phyloP scores from a whole-genome alignment of 2,797 vertebrate genomes.

The Hyperoplus immaculatus region DNA sequence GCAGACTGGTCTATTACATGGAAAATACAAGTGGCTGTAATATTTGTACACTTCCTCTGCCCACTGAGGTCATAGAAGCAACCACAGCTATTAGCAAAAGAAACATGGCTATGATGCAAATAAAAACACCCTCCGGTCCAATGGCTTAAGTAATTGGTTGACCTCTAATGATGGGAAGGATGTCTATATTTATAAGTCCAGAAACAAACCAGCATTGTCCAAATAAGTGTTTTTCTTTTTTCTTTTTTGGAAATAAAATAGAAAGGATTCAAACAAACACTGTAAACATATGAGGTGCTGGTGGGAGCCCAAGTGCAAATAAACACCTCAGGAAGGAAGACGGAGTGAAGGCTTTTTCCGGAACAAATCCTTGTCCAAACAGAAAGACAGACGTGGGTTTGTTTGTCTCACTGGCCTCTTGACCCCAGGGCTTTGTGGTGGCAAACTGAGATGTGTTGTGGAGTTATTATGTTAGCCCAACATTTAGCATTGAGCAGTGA shows the following conservation, averaged over 20 bases:
- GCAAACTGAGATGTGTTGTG: slow-evolving; percentile 64
- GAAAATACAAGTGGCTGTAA: slow-evolving; percentile 16
- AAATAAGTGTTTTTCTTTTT: slow-evolving; percentile 42
- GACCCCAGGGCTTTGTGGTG: slow-evolving; percentile 57
- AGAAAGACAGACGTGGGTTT: slow-evolving; percentile 64
- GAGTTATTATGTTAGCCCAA: slow-evolving; percentile 48
- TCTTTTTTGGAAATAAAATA: slow-evolving; percentile 50
- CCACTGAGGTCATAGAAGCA: slow-evolving; percentile 21
- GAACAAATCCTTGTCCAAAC: slow-evolving; percentile 76
- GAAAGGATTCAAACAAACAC: slow-evolving; percentile 64
- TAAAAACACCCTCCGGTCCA: slow-evolving; percentile 29
- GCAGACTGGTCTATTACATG: neutral
- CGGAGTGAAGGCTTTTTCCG: slow-evolving; percentile 57
- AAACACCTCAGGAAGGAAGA: slow-evolving; percentile 77
- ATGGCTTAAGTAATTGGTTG: slow-evolving; percentile 42
- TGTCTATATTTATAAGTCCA: slow-evolving; percentile 76
- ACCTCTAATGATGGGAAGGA: slow-evolving; percentile 65
- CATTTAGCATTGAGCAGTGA: slow-evolving; percentile 21
- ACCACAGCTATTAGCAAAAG: slow-evolving; percentile 21
- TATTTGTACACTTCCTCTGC: slow-evolving; percentile 27
- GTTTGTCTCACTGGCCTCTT: slow-evolving; percentile 69
- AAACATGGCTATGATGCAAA: slow-evolving; percentile 35
- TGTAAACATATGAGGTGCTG: slow-evolving; percentile 70
- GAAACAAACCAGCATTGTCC: slow-evolving; percentile 67
- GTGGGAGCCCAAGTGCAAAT: slow-evolving; percentile 67